phyloP scores from a whole-genome alignment of 1,140 invertebrate genomes.

The Zaprionus africanus region DNA sequence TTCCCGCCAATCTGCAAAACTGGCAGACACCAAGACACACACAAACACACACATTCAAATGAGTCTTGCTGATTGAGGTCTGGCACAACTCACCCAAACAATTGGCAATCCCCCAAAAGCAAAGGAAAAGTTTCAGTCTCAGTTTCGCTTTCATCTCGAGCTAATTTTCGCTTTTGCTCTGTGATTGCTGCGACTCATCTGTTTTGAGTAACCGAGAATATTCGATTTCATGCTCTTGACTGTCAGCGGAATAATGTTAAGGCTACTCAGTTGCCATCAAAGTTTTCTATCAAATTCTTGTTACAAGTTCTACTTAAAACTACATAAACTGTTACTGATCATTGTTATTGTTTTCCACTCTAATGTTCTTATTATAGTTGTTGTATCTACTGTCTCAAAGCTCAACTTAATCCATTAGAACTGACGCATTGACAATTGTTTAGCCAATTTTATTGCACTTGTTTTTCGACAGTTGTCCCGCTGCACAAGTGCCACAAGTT shows the following conservation, averaged over 20 bases:
- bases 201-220: not conserved
- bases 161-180: constrained; percentile 6
- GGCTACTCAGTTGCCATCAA: constrained; percentile 7
- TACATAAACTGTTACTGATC: not conserved
- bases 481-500: constrained; percentile 41
- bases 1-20: constrained; percentile 18
- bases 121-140: constrained; percentile 19
- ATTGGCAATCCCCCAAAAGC: constrained; percentile 19
- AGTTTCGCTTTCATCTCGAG: constrained; percentile 7
- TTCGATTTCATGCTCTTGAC: not conserved
- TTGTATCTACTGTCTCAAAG: constrained; percentile 30
- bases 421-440: constrained; percentile 80
- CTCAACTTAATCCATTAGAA: constrained; percentile 65
- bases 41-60: constrained; percentile 8
- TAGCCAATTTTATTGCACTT: constrained; percentile 70
- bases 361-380: constrained; percentile 44
- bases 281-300: constrained; percentile 12
- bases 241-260: constrained; percentile 15
- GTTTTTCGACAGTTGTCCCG: constrained; percentile 59
- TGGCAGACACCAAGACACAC: not conserved
- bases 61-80: constrained; percentile 4
- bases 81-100: constrained; percentile 28
- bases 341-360: not conserved
- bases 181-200: constrained; percentile 12
- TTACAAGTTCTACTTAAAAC: constrained; percentile 29